phyloP scores from a whole-genome alignment of 2,113 vertebrate species.

The Willisornis vidua region DNA sequence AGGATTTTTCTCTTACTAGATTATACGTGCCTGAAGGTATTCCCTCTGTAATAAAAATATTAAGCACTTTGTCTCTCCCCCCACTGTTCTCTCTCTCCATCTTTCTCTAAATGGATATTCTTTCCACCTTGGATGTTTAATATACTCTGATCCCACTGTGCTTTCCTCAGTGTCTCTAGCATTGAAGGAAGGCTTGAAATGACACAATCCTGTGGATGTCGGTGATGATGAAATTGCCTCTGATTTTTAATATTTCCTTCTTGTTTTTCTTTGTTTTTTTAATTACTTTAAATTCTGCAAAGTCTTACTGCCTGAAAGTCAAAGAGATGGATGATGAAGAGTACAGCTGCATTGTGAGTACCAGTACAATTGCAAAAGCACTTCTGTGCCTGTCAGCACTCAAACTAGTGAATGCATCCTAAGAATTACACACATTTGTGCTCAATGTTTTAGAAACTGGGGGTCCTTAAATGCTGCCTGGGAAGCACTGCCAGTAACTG shows the following conservation, averaged over 20 bases:
- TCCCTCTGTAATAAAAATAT: not conserved
- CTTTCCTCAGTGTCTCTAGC: not conserved
- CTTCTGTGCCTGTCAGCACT: not conserved
- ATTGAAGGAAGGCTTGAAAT: not conserved
- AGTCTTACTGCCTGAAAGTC: constrained; percentile 99
- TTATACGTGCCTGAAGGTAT: not conserved
- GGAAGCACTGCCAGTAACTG: not conserved
- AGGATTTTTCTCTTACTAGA: not conserved
- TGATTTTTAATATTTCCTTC: not conserved
- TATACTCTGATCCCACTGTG: not conserved
- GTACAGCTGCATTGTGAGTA: constrained; percentile 96
- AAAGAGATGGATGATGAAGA: constrained; percentile 99
- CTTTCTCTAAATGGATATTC: not conserved
- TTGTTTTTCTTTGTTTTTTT: not conserved
- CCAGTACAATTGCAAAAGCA: not conserved
- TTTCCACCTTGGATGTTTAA: not conserved
- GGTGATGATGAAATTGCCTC: not conserved
- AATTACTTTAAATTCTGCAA: constrained; percentile 2
- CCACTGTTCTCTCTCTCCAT: rapidly evolving
- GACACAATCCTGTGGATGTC: not conserved
- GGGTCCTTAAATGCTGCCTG: not conserved
- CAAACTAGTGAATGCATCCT: not conserved
- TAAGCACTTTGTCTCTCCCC: not conserved
- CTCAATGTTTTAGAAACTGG: not conserved
- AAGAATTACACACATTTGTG: not conserved